These are phyloP conservation scores for Australoheros scitulus DNA, from an alignment of 2,113 vertebrate species.

Conservation along the genomic window DNA sequence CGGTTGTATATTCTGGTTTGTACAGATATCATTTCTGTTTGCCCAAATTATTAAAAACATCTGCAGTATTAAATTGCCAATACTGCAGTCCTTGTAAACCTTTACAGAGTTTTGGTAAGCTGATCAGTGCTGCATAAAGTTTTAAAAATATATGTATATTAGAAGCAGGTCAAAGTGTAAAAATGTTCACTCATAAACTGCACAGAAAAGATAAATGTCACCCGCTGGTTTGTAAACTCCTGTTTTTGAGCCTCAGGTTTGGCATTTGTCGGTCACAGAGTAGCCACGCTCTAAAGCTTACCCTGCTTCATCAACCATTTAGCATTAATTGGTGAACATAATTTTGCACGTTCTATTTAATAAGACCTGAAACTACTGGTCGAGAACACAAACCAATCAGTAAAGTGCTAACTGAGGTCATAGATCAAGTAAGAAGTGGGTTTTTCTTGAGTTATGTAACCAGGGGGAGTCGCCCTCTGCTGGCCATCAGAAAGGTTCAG, in stretches of 20 bases:
- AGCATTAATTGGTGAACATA: neutral
- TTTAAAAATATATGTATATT: neutral
- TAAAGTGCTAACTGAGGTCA: neutral
- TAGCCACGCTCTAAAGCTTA: too few relatives aligned
- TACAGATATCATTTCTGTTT: neutral
- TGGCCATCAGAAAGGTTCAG: neutral
- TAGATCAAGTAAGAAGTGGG: neutral
- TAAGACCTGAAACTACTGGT: neutral
- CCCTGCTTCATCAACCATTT: neutral
- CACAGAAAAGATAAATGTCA: too few relatives aligned
- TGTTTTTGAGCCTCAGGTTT: too few relatives aligned
- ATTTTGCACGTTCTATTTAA: neutral
- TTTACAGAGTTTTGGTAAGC: neutral
- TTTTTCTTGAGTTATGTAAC: neutral
- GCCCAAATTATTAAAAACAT: neutral
- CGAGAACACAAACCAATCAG: neutral
- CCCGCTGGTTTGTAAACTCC: too few relatives aligned
- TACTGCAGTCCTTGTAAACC: neutral
- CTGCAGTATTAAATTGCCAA: neutral
- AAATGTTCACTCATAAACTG: neutral
- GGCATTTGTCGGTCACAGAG: too few relatives aligned
- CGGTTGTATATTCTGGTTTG: neutral
- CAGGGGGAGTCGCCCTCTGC: neutral
- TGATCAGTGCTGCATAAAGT: neutral
- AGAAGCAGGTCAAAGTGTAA: neutral